Percentiles rank a stretch among this genome's conserved stretches.
Conservation (phyloP, 2,113 vertebrate genomes). For the Octodon degus region DNA sequence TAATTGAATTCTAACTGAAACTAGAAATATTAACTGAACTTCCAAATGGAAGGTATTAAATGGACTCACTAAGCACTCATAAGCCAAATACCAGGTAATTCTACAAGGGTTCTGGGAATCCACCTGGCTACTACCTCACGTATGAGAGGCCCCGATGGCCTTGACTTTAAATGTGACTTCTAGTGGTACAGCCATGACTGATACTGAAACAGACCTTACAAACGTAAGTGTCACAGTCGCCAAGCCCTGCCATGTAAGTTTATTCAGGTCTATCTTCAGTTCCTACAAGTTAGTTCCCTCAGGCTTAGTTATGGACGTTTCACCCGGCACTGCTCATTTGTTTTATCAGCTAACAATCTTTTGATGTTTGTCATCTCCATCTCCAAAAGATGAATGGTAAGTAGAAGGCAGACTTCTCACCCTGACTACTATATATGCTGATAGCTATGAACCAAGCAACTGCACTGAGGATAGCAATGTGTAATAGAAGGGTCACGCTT, state of each 20-base stretch:
- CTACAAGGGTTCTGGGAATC: background rate
- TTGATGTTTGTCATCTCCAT: background rate
- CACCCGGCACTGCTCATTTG: background rate
- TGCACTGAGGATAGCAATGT: too few relatives aligned
- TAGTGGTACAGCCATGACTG: background rate
- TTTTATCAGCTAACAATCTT: background rate
- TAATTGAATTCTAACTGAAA: constrained; percentile 25
- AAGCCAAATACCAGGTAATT: background rate
- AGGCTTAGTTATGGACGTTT: background rate
- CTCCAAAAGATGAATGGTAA: background rate
- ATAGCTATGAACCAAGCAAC: too few relatives aligned
- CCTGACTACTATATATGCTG: too few relatives aligned
- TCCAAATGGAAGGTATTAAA: constrained; percentile 32
- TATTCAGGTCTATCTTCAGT: background rate
- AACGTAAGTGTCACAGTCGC: background rate
- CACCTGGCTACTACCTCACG: background rate
- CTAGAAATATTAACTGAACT: constrained; percentile 1
- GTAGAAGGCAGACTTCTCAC: background rate
- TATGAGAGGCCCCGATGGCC: background rate
- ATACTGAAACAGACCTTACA: background rate
- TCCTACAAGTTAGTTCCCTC: background rate
- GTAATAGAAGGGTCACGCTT: too few relatives aligned
- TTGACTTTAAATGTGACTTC: background rate
- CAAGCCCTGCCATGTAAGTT: background rate
- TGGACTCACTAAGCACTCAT: constrained; percentile 20